These are phyloP conservation scores for Crambe crambe DNA, from an alignment of 37 sponge, comb jelly and placozoan genomes.

Conservation along the genomic window DNA sequence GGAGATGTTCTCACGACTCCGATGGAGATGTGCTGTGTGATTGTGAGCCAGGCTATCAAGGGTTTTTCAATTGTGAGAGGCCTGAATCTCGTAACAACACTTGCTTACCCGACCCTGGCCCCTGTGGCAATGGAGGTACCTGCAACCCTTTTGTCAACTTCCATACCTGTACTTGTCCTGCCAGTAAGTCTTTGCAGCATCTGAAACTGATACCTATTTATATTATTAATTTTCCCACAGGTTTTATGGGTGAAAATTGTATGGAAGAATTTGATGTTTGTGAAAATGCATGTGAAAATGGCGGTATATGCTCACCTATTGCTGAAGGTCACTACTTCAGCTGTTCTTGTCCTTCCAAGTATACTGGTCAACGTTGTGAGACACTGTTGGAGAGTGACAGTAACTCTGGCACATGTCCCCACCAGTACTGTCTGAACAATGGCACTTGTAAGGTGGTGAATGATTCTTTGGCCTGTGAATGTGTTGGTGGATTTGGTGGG, in stretches of 20 bases:
- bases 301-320: constrained; percentile 36
- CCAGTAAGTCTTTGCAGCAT: constrained; percentile 13
- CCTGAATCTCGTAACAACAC: neutral
- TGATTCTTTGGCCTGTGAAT: neutral
- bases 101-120: neutral
- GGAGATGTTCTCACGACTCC: neutral
- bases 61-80: neutral
- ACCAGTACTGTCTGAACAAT: constrained; percentile 5
- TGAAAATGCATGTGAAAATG: constrained; percentile 48
- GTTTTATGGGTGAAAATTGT: constrained; percentile 55
- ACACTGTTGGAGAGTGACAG: neutral
- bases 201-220: no score
- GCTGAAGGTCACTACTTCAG: constrained; percentile 16
- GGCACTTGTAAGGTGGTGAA: neutral
- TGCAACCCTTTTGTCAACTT: neutral
- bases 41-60: neutral
- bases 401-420: neutral
- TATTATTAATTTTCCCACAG: neutral
- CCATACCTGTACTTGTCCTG: constrained; percentile 30
- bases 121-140: constrained; percentile 30
- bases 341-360: constrained; percentile 45
- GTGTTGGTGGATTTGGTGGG: neutral
- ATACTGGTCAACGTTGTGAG: constrained; percentile 44
- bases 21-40: neutral
- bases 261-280: constrained; percentile 24